phyloP scores from a whole-genome alignment of 2,797 vertebrate genomes.

The Phataginus tricuspis region DNA sequence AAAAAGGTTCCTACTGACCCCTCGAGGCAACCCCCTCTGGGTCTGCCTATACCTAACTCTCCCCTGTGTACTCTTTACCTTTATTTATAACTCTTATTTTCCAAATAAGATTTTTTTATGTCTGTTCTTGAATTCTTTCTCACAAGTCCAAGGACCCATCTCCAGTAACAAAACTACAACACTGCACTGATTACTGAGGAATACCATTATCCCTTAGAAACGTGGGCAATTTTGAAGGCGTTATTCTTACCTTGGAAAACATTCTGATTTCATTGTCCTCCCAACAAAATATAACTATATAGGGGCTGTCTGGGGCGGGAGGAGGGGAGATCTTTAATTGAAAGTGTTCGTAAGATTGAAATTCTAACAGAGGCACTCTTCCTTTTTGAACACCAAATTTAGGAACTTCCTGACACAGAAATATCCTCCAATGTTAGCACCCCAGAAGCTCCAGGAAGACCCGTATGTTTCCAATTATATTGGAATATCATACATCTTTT shows the following conservation, averaged over 20 bases:
- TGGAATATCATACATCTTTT: not conserved
- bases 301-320: not conserved
- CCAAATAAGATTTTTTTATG: too few relatives aligned
- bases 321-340: not conserved
- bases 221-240: not conserved
- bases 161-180: too few relatives aligned
- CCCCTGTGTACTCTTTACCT: too few relatives aligned
- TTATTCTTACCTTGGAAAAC: not conserved
- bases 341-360: not conserved
- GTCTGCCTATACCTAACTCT: too few relatives aligned
- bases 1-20: too few relatives aligned
- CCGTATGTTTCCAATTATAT: not conserved
- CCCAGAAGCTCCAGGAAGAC: not conserved
- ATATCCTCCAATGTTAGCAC: not conserved
- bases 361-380: not conserved
- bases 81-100: too few relatives aligned
- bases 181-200: not conserved
- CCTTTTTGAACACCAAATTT: not conserved
- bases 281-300: constrained; percentile 9
- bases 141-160: too few relatives aligned
- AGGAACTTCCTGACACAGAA: not conserved
- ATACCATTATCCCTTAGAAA: not conserved
- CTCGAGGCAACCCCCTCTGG: too few relatives aligned
- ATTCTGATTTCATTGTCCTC: not conserved
- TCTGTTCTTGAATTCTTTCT: too few relatives aligned